phyloP scores from a whole-genome alignment of 1,140 invertebrate genomes.

The Drosophila athabasca region DNA sequence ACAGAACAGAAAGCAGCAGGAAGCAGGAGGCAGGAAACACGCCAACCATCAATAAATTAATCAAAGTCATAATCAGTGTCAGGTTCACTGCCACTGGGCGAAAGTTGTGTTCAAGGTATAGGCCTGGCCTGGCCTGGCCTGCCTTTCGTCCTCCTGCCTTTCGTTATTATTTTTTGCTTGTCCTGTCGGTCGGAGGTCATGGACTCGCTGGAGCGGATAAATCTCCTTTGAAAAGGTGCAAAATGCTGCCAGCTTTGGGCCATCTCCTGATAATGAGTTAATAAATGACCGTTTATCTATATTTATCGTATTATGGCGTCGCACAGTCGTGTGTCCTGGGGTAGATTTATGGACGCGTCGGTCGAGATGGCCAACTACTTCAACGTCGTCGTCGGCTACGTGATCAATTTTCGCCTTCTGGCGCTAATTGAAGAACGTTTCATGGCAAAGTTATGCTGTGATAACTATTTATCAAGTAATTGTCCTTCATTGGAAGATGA shows the following conservation, averaged over 20 bases:
- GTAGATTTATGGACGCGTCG: slow-evolving; percentile 38
- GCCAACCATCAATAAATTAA: slow-evolving; percentile 83
- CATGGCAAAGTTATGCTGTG: slow-evolving; percentile 1
- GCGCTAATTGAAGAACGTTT: slow-evolving; percentile 23
- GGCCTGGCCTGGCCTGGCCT: slow-evolving; percentile 5
- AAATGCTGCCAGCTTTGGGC: slow-evolving; percentile 50
- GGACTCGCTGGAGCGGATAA: slow-evolving; percentile 46
- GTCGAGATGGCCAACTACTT: slow-evolving; percentile 25
- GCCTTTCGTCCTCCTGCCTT: slow-evolving; percentile 6
- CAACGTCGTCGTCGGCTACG: slow-evolving; percentile 28
- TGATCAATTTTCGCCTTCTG: slow-evolving; percentile 36
- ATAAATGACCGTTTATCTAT: slow-evolving; percentile 74
- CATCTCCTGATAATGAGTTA: slow-evolving; percentile 74
- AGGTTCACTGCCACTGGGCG: slow-evolving; percentile 71
- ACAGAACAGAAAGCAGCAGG: background rate
- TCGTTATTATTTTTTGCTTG: slow-evolving; percentile 2
- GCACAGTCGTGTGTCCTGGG: background rate
- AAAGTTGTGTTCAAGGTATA: slow-evolving; percentile 57
- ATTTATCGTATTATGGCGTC: slow-evolving; percentile 47
- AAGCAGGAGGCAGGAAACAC: slow-evolving; percentile 67
- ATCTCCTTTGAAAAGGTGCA: slow-evolving; percentile 62
- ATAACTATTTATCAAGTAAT: slow-evolving; percentile 18
- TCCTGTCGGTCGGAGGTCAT: slow-evolving; percentile 16
- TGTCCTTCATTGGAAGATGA: background rate
- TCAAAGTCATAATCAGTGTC: slow-evolving; percentile 83